Evolutionary conservation across 2,888 invertebrate species (phyloP).

Genomic region (Celastrina argiolus): DNA sequence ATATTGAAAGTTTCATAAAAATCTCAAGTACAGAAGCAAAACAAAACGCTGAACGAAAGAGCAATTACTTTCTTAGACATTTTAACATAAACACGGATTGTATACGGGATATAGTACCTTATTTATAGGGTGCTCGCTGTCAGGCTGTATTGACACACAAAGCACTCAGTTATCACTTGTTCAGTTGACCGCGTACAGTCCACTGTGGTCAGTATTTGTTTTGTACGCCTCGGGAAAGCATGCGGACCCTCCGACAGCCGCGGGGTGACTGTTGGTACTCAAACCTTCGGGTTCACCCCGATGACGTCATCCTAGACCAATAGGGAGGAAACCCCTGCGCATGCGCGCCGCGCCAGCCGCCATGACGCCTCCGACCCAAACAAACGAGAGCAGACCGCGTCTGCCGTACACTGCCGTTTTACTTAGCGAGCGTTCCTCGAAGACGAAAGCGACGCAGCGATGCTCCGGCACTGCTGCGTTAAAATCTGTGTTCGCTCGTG

Average conservation of each 20-base stretch:
- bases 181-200: constrained; percentile 35
- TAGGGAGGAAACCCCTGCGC: constrained; percentile 63
- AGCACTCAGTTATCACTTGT: constrained; percentile 34
- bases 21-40: neutral
- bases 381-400: constrained; percentile 40
- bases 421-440: constrained; percentile 41
- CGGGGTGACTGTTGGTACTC: constrained; percentile 74
- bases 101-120: constrained; percentile 24
- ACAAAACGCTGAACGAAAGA: neutral
- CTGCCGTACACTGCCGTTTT: constrained; percentile 52
- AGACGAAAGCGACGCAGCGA: constrained; percentile 40
- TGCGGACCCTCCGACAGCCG: constrained; percentile 59
- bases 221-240: constrained; percentile 47
- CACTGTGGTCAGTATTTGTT: constrained; percentile 50
- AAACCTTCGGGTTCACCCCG: constrained; percentile 70
- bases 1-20: neutral
- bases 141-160: neutral
- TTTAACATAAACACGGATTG: neutral
- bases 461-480: constrained; percentile 44
- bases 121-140: neutral
- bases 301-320: constrained; percentile 76
- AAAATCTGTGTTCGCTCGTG: constrained; percentile 50
- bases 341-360: constrained; percentile 66
- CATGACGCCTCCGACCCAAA: constrained; percentile 61
- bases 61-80: neutral